These are phyloP conservation scores for Euura lappo DNA, from an alignment of 1,140 invertebrate genomes.

Conservation along the genomic window DNA sequence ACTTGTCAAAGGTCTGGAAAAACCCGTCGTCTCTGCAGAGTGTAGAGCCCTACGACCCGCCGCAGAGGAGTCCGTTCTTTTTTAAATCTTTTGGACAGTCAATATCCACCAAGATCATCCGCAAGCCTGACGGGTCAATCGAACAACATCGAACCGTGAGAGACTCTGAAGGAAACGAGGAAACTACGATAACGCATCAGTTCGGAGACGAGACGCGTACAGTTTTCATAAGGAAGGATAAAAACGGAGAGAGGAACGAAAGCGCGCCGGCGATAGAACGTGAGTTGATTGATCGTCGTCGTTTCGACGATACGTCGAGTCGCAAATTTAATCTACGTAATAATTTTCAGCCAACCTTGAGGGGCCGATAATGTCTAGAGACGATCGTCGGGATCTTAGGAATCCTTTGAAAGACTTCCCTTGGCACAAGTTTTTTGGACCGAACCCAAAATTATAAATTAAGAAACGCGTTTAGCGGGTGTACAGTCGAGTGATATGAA, in stretches of 20 bases:
- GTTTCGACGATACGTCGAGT: not conserved
- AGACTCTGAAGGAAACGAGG: slow-evolving; percentile 60
- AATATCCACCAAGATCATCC: slow-evolving; percentile 47
- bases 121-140: slow-evolving; percentile 55
- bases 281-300: not conserved
- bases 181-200: slow-evolving; percentile 56
- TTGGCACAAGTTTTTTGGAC: slow-evolving; percentile 50
- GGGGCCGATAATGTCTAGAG: not conserved
- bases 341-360: not conserved
- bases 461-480: slow-evolving; percentile 7
- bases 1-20: slow-evolving; percentile 52
- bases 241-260: slow-evolving; percentile 55
- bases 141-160: slow-evolving; percentile 55
- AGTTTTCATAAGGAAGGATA: slow-evolving; percentile 52
- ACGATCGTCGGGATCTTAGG: not conserved
- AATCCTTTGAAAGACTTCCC: slow-evolving; percentile 36
- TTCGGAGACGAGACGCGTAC: slow-evolving; percentile 58
- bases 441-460: slow-evolving; percentile 46
- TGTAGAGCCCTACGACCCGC: slow-evolving; percentile 11
- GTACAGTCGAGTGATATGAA: slow-evolving; percentile 13
- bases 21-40: slow-evolving; percentile 23
- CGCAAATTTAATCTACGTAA: not conserved
- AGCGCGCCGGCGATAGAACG: slow-evolving; percentile 26
- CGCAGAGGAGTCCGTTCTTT: slow-evolving; percentile 12
- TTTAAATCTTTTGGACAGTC: slow-evolving; percentile 41